Evolutionary conservation across 2,797 vertebrate species (phyloP).

Genomic region (Pterois miles): DNA sequence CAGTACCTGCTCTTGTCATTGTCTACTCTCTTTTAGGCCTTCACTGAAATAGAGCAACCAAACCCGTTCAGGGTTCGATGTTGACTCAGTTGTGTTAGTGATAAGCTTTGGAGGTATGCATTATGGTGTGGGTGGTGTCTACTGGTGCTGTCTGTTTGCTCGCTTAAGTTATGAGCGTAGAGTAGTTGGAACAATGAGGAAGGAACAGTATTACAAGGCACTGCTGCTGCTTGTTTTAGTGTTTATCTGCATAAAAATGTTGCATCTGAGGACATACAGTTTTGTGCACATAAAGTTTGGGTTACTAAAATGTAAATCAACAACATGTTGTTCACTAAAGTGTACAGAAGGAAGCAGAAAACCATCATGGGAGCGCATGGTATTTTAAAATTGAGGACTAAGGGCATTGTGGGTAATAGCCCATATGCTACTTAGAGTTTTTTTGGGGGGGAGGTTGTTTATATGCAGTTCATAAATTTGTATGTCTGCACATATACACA

Average conservation of each 20-base stretch:
- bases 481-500: constrained; percentile 25
- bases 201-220: neutral
- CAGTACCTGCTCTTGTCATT: neutral
- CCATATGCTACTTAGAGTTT: neutral
- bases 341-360: constrained; percentile 8
- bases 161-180: neutral
- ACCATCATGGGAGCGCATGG: constrained; percentile 3
- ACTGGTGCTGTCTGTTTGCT: neutral
- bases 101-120: neutral
- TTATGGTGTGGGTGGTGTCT: constrained; percentile 16
- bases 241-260: constrained; percentile 2
- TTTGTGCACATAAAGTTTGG: neutral
- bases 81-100: neutral
- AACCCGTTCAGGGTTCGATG: constrained; percentile 1
- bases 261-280: neutral
- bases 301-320: neutral
- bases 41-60: neutral
- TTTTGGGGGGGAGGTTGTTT: neutral
- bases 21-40: neutral
- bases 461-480: constrained; percentile 30
- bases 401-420: neutral
- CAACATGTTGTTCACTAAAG: constrained; percentile 1
- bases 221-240: constrained; percentile 3
- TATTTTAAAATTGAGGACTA: neutral
- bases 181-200: neutral